Evolutionary conservation across 2,888 invertebrate genomes (phyloP).

Genomic region (Branchipolynoe longqiensis): DNA sequence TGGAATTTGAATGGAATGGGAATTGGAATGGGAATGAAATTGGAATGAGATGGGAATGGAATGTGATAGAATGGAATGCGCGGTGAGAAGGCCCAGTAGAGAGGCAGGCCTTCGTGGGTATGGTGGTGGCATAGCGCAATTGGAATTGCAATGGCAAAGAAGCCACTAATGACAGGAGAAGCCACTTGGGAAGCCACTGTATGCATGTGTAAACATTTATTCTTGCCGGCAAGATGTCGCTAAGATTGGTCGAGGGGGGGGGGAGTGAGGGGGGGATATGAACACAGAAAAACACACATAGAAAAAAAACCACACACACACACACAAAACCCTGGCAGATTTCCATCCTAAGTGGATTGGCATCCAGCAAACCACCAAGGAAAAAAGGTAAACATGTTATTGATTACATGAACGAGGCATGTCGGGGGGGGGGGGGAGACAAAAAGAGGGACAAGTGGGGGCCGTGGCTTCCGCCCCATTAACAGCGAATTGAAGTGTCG

Average conservation of each 20-base stretch:
- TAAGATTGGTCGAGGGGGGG: neutral
- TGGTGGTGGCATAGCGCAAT: too few species aligned
- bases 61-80: neutral
- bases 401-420: slow-evolving; percentile 44
- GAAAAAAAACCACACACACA: too few species aligned
- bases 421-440: too few species aligned
- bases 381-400: slow-evolving; percentile 46
- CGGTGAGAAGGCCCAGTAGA: neutral
- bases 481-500: slow-evolving; percentile 35
- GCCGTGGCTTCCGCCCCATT: slow-evolving; percentile 28
- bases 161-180: slow-evolving; percentile 44
- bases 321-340: slow-evolving; percentile 51
- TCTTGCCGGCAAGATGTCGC: slow-evolving; percentile 27
- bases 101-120: slow-evolving; percentile 32
- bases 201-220: slow-evolving; percentile 51
- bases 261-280: neutral
- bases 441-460: neutral
- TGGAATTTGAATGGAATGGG: slow-evolving; percentile 37
- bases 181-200: slow-evolving; percentile 47
- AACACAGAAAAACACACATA: too few species aligned
- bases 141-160: too few species aligned
- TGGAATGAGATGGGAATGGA: too few species aligned
- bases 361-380: too few species aligned
- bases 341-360: slow-evolving; percentile 49
- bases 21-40: too few species aligned